Percentiles rank a stretch among this genome's conserved stretches.
These are phyloP conservation scores for Drymonia ruficornis DNA, from an alignment of 2,888 invertebrate species.

Conservation along the genomic window DNA sequence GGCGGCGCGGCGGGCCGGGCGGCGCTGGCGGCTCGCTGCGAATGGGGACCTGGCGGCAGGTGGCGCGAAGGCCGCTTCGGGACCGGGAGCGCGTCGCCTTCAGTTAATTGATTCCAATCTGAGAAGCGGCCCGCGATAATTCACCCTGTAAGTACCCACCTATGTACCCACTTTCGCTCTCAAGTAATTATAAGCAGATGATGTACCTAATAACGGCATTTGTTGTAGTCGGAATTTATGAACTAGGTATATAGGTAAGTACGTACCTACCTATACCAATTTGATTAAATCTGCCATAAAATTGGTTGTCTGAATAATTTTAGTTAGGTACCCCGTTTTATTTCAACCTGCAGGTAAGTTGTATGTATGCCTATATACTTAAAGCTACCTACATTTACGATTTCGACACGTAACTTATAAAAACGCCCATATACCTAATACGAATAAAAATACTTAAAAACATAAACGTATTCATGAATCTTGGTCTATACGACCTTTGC, in stretches of 20 bases:
- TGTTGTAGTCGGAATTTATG: background rate
- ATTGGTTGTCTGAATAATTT: too few relatives aligned
- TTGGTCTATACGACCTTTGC: background rate
- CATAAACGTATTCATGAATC: background rate
- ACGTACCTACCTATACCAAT: too few relatives aligned
- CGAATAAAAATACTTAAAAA: background rate
- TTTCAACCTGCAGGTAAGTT: too few relatives aligned
- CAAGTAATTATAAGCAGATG: conserved; percentile 51
- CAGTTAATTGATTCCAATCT: conserved; percentile 82
- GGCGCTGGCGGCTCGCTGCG: conserved; percentile 25
- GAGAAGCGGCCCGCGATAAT: conserved; percentile 68
- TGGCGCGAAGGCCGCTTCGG: conserved; percentile 71
- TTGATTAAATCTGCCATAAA: background rate
- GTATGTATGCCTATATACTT: too few relatives aligned
- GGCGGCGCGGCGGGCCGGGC: conserved; percentile 24
- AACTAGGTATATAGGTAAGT: background rate
- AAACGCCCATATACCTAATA: too few relatives aligned
- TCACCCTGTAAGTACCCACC: conserved; percentile 56
- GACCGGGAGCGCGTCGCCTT: conserved; percentile 70
- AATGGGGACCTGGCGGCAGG: conserved; percentile 54
- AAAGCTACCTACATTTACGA: too few relatives aligned
- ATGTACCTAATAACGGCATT: conserved; percentile 52
- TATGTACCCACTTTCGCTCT: conserved; percentile 58
- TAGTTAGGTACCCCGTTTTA: too few relatives aligned
- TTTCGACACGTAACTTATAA: too few relatives aligned